phyloP scores from a whole-genome alignment of 1,140 invertebrate species.

The Kradibia gibbosae region DNA sequence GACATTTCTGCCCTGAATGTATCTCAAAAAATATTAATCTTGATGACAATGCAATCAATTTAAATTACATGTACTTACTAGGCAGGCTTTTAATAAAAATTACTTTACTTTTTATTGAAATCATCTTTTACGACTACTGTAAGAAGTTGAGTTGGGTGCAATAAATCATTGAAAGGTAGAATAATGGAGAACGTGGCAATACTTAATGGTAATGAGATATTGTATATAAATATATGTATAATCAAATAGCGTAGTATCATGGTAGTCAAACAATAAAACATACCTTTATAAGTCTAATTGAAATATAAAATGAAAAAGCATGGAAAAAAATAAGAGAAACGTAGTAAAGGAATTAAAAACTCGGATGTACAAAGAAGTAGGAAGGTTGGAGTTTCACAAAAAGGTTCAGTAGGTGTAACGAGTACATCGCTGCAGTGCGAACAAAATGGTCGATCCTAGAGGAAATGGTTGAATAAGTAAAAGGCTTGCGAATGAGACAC shows the following conservation, averaged over 20 bases:
- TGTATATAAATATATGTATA: too few relatives aligned
- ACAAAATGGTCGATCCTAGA: not conserved
- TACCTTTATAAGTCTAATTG: too few relatives aligned
- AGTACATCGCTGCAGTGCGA: not conserved
- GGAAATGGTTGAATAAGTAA: not conserved
- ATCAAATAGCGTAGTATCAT: not conserved
- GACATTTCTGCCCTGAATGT: not conserved
- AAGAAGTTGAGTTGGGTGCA: not conserved
- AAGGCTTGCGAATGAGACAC: not conserved
- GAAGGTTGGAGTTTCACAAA: too few relatives aligned
- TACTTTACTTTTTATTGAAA: constrained; percentile 3
- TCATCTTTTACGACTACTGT: not conserved
- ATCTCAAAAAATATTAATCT: constrained; percentile 5
- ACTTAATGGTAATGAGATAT: not conserved
- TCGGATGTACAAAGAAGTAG: too few relatives aligned
- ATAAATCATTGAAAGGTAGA: constrained; percentile 9
- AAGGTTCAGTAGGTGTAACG: not conserved
- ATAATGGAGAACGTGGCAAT: not conserved
- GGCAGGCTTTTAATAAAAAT: constrained; percentile 8
- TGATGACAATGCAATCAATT: constrained; percentile 14
- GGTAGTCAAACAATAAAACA: not conserved
- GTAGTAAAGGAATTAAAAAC: too few relatives aligned
- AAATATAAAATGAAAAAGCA: not conserved
- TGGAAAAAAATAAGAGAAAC: too few relatives aligned
- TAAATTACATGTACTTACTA: constrained; percentile 17